Conservation (phyloP, 2,888 invertebrate species). For the Xanthia icteritia region DNA sequence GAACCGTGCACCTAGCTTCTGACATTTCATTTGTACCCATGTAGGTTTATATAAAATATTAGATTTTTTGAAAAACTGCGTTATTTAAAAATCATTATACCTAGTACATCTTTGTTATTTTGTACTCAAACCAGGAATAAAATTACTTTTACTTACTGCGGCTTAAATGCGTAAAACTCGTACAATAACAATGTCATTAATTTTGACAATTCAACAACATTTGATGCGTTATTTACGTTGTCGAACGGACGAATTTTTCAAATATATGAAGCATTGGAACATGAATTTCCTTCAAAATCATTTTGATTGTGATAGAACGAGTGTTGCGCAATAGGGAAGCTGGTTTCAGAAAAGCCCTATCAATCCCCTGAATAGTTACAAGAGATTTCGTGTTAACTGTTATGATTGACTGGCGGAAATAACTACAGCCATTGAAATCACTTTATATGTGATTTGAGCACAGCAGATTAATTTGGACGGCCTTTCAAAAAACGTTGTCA, state of each 20-base stretch:
- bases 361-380: neutral
- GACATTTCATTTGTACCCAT: too few species aligned
- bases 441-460: neutral
- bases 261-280: neutral
- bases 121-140: neutral
- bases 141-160: neutral
- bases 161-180: neutral
- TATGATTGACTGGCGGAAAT: slow-evolving; percentile 4
- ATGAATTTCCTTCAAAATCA: neutral
- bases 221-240: too few species aligned
- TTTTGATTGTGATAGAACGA: neutral
- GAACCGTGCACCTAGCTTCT: too few species aligned
- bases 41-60: too few species aligned
- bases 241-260: too few species aligned
- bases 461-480: slow-evolving; percentile 6
- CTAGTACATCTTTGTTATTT: neutral
- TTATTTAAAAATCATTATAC: too few species aligned
- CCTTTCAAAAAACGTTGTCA: neutral
- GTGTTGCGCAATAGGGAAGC: neutral
- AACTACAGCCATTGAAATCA: neutral
- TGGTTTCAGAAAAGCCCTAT: neutral
- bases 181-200: neutral
- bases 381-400: neutral
- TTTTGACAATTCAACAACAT: neutral
- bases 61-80: too few species aligned